Base-by-base conservation (phyloP, 1,140 invertebrate species). In the Drosophila suzukii region DNA sequence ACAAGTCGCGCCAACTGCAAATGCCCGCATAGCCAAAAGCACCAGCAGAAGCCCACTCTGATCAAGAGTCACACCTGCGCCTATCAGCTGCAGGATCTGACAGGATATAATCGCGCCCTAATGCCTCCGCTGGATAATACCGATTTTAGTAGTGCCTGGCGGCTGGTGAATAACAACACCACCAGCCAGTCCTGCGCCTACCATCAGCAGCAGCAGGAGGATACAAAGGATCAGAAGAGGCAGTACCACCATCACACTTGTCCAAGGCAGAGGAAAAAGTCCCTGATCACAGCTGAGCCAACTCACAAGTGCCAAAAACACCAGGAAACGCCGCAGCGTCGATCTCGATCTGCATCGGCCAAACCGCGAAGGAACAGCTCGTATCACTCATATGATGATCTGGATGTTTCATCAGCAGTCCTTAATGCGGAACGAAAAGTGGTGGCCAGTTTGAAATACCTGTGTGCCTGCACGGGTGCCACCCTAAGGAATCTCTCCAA, bases 391-490 rank as follows among this genome's bases (percentile, higher is more conserved):
- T 91, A 83, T 46, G 90, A 91, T 46, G 90, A 91, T 57, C 54
- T 91, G 57, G 90, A 91, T 49, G 75, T 78, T 13, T 61, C 79
- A 7, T 88, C 83, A 3, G 81, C 85, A 13, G 81, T 90, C 13
- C 55, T 73, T 7, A 90, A 61, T 46, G 90, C 82, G 15, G 90
- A 91, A 41, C 76, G 90, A 24, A 91, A 90, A 71, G 90, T 91
- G 46, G 90, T 91, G 34, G 83, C 90, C 47, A 91, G 90, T 44
- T 68, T 91, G 17, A 91, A 91, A 58, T 91, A 91, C 63, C 61
- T 91, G 27, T 91, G 90, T 39, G 90, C 90, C 59, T 91, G 90
- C 65, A 91, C 90, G 8, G 90, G 90, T 10, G 90, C 90, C 62
- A 91, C 90, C 0, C 63, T 91, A 24, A 78, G 90, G 56, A 91